These are phyloP conservation scores for Ochotona curzoniae DNA, from an alignment of 2,113 vertebrate species.

Conservation along the genomic window DNA sequence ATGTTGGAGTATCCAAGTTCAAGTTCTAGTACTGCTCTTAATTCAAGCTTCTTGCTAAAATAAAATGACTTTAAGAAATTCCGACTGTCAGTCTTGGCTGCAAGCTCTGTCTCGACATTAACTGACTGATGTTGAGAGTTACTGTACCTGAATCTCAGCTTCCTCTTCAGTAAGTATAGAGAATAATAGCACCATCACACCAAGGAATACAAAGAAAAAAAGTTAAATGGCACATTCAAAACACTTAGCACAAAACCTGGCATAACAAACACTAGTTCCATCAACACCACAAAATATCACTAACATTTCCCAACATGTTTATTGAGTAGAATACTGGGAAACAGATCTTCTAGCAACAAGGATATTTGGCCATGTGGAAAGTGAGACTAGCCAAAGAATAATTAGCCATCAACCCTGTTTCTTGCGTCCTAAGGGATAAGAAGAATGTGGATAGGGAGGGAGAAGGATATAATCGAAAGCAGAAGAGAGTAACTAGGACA, in stretches of 20 bases:
- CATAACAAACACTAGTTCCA: background rate
- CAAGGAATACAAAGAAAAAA: background rate
- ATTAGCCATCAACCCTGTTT: background rate
- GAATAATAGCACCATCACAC: background rate
- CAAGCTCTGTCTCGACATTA: background rate
- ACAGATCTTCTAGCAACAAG: background rate
- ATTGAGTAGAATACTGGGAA: background rate
- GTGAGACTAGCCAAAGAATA: constrained; percentile 1
- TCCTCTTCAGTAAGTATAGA: constrained; percentile 11
- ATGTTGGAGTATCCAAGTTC: too few relatives aligned
- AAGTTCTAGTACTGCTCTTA: too few relatives aligned
- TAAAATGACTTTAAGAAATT: background rate
- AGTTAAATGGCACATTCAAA: background rate
- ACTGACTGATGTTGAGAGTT: background rate
- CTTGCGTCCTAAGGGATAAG: background rate
- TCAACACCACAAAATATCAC: background rate
- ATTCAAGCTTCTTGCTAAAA: too few relatives aligned
- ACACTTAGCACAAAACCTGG: background rate
- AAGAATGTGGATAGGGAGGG: background rate
- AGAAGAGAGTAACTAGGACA: background rate
- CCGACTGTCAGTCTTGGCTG: background rate
- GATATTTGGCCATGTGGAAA: background rate
- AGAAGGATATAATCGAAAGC: background rate
- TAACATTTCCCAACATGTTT: background rate
- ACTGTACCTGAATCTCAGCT: background rate